phyloP scores from a whole-genome alignment of 2,888 invertebrate genomes.

The Thymelicus acteon region DNA sequence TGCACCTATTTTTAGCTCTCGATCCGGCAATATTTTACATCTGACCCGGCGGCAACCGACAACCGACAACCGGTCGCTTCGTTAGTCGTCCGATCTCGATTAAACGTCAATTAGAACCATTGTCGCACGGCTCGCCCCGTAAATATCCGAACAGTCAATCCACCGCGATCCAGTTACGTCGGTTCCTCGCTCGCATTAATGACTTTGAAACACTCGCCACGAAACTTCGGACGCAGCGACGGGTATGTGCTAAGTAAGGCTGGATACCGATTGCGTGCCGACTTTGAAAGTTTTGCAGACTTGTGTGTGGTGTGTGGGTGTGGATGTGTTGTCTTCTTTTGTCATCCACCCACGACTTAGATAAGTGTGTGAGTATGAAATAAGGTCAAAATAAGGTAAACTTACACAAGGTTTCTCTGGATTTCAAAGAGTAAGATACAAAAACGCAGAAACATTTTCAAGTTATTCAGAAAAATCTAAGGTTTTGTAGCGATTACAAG shows the following conservation, averaged over 20 bases:
- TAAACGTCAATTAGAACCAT: slow-evolving; percentile 78
- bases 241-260: background rate
- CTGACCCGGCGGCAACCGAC: slow-evolving; percentile 32
- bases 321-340: too few species aligned
- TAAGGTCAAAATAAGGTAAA: too few species aligned
- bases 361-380: too few species aligned
- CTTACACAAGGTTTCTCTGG: too few species aligned
- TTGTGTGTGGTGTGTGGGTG: too few species aligned
- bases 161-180: slow-evolving; percentile 53
- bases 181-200: slow-evolving; percentile 47
- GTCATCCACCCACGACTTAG: too few species aligned
- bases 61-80: slow-evolving; percentile 56
- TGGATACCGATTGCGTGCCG: background rate
- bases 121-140: slow-evolving; percentile 68
- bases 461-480: too few species aligned
- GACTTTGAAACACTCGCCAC: slow-evolving; percentile 18
- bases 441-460: too few species aligned
- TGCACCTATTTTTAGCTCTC: slow-evolving; percentile 24
- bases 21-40: slow-evolving; percentile 36
- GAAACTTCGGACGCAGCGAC: slow-evolving; percentile 5
- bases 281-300: background rate
- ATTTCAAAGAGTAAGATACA: too few species aligned
- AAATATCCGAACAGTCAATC: slow-evolving; percentile 67
- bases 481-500: too few species aligned
- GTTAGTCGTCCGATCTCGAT: slow-evolving; percentile 68